Evolutionary conservation across 2,888 invertebrate genomes (phyloP), one percentile per base, ranked within the genome.

Genomic region (Polylopha cassiicola): DNA sequence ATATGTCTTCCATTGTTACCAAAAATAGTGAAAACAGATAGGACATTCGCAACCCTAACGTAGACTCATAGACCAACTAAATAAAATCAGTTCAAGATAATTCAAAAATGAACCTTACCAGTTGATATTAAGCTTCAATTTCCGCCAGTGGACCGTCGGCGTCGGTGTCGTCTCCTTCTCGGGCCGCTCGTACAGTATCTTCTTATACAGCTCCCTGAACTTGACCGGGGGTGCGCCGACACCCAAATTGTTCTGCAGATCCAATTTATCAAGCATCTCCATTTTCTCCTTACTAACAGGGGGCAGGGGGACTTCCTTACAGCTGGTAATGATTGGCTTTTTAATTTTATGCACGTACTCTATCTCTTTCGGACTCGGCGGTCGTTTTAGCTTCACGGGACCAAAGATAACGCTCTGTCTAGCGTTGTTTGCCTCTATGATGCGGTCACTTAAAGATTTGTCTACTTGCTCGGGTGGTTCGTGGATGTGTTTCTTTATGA

Each of bases 351-450:
- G 86, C 0, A 86, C 80, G 39, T 81, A 82, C 39, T 73, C 72
- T 28, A 66, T 74, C 18, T 73, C 72, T 4, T 64, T 21, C 14
- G 62, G 57, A 30, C 60, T 65, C 0, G 61, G 31, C 7, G 59
- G 59, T 22, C 70, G 71, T 13, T 59, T 51, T 1, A 60, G 0
- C 56, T 51, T 39, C 58, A 61, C 23, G 71, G 78, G 26, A 4
- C 70, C 80, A 3, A 84, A 82, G 11, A 86, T 86, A 3, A 86
- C 86, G 46, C 86, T 86, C 38, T 82, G 72, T 1, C 86, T 60
- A 1, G 80, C 78, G 41, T 74, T 75, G 46, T 86, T 86, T 1
- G 85, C 86, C 29, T 80, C 79, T 10, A 86, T 50, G 16, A 86
- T 86, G 21, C 75, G 77, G 46, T 81, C 75, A 6, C 73, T 49